phyloP scores from a whole-genome alignment of 2,113 vertebrate species.

The Myotis brandtii region DNA sequence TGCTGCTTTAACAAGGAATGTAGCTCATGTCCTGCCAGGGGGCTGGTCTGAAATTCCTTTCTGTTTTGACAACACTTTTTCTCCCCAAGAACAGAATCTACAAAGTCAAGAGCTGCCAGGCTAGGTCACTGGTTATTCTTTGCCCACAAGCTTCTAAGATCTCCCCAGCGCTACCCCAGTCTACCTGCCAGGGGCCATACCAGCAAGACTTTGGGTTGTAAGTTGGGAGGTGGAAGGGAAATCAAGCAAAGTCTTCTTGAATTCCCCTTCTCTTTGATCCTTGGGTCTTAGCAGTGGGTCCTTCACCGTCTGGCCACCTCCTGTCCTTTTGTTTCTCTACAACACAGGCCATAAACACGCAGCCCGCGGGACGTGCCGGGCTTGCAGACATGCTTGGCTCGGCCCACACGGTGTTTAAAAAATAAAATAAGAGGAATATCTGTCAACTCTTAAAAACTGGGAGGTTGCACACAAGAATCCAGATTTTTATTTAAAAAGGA shows the following conservation, averaged over 20 bases:
- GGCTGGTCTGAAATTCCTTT: not conserved
- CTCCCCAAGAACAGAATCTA: not conserved
- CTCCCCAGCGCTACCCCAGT: not conserved
- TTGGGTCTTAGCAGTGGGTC: not conserved
- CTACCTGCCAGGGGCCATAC: accelerated
- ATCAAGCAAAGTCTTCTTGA: not conserved
- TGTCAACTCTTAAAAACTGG: not conserved
- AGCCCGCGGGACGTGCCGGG: not conserved
- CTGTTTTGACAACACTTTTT: constrained; percentile 6
- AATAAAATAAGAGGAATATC: not conserved
- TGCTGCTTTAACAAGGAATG: not conserved
- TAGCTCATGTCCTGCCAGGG: not conserved
- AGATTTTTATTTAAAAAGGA: not conserved
- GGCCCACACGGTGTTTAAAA: not conserved
- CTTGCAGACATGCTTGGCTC: not conserved
- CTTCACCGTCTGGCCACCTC: not conserved
- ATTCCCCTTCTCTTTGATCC: constrained; percentile 6
- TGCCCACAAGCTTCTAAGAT: not conserved
- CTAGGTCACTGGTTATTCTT: not conserved
- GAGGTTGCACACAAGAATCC: not conserved
- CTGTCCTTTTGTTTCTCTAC: not conserved
- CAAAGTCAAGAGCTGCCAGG: not conserved
- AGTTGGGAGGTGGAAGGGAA: not conserved
- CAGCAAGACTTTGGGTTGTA: not conserved
- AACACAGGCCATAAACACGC: not conserved